phyloP scores from a whole-genome alignment of 1,140 invertebrate species.

The Zaprionus africanus region DNA sequence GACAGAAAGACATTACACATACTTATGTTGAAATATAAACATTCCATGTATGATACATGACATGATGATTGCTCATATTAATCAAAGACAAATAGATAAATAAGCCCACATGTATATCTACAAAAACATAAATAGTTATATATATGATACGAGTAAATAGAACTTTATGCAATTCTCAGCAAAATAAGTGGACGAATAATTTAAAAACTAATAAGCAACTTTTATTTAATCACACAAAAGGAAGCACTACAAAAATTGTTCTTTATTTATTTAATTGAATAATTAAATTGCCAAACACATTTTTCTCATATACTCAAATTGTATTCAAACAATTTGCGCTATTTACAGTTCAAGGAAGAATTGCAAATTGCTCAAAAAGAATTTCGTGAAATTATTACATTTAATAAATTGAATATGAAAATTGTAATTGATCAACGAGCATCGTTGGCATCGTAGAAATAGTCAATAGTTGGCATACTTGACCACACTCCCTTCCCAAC shows the following conservation, averaged over 20 bases:
- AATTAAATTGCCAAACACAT: not conserved
- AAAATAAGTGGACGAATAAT: no score
- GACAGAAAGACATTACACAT: no score
- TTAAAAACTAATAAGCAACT: no score
- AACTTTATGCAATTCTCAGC: no score
- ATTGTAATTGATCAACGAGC: not conserved
- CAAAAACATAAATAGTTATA: no score
- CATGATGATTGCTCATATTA: no score
- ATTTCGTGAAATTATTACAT: not conserved
- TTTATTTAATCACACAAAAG: no score
- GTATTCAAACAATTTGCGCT: not conserved
- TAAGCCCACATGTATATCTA: not conserved
- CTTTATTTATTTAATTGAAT: no score
- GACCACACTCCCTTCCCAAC: not conserved
- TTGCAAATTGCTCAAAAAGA: not conserved
- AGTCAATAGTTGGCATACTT: not conserved
- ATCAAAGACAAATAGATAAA: not conserved
- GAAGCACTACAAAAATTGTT: no score
- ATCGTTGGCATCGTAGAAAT: not conserved
- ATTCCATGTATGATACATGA: no score
- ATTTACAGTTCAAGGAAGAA: not conserved
- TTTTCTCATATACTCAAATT: not conserved
- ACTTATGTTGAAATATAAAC: no score
- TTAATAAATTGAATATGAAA: not conserved
- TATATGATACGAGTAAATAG: no score